Base-by-base conservation (phyloP, 2,888 invertebrate species). In the Tigriopus californicus region DNA sequence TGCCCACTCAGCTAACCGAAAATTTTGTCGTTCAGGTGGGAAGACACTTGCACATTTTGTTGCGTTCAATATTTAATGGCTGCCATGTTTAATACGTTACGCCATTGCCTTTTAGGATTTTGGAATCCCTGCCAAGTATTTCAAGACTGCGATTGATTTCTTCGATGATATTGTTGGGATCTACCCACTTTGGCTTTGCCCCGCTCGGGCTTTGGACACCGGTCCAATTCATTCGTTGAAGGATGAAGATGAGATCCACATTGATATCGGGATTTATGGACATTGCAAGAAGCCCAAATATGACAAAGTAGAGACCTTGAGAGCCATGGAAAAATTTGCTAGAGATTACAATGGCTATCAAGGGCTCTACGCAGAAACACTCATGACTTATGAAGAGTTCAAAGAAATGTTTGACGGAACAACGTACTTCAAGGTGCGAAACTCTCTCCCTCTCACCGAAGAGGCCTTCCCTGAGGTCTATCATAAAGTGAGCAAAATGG, bases 211-310 rank as follows among this genome's bases (percentile, higher is more conserved):
- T 15, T 53, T 53, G n/a, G 33, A 53, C n/a, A 53, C 53, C 8
- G 53, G 41, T 5, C 41, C 40, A 4, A 22, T 56, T 42, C 18
- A 41, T 56, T 12, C 56, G 18, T 41, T 56, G 15, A 56, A 56
- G 42, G 24, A 56, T 41, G 56, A n/a, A 10, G 70, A 71, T 57
- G 74, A 78, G 66, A 78, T 85, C 76, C 86, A 79, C 66, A 80
- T 87, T 0, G 86, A 87, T 68, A 79, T 87, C 60, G 86, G 86
- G 0, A 77, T 83, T 1, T 87, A 87, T 66, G 86, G 87, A 1
- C 79, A 80, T 10, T 83, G 84, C 0, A 79, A 78, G 66, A 75
- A 76, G 3, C 52, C 10, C 66, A 74, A 73, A 48, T 86, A 76
- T 69, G 72, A 80, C 61, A 78, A 82, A 1, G 74, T 76, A 49